Evolutionary conservation across 2,888 invertebrate species (phyloP), one percentile per base, ranked within the genome.

Genomic region (Heteromyza rotundicornis): DNA sequence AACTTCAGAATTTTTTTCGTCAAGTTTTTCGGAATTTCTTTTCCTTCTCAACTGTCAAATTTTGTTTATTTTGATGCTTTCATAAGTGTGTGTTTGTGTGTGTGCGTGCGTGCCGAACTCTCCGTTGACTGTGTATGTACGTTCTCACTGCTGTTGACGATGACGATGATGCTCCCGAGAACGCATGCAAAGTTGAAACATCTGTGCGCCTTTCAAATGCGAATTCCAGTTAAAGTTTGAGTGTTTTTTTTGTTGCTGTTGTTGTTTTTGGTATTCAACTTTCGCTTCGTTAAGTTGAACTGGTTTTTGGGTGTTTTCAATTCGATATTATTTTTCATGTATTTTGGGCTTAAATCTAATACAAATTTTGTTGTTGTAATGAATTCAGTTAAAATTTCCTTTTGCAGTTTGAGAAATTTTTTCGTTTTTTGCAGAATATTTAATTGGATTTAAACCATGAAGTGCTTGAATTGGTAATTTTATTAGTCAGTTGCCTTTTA

Each of bases 31-130:
- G n/a, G n/a, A n/a, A n/a, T n/a, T n/a, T n/a, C n/a, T n/a, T n/a
- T n/a, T n/a, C n/a, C n/a, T n/a, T n/a, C n/a, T n/a, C n/a, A 35
- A 19, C 71, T 77, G 76, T 77, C 74, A 75, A 72, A 72, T 69
- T 67, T 74, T 73, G 73, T 74, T 74, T 74, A 72, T 71, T 73
- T 76, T 77, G 75, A 68, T 71, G 65, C 61, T 68, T 66, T 64
- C 66, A 68, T 63, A 59, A 62, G 60, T 64, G 63, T 20, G 60
- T 62, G 56, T 24, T 19, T 32, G 24, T 52, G 14, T 20, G 40
- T 55, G 22, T 54, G 56, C 24, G 52, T 17, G 44, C 14, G 16
- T 23, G 47, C 36, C 23, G 59, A 16, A 12, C 19, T 20, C 50
- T 50, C 23, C 14, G 50, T 50, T 19, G 44, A 63, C 56, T 64